Evolutionary conservation across 2,888 invertebrate genomes (phyloP).

Genomic region (Spatulosminthurus flaviceps): DNA sequence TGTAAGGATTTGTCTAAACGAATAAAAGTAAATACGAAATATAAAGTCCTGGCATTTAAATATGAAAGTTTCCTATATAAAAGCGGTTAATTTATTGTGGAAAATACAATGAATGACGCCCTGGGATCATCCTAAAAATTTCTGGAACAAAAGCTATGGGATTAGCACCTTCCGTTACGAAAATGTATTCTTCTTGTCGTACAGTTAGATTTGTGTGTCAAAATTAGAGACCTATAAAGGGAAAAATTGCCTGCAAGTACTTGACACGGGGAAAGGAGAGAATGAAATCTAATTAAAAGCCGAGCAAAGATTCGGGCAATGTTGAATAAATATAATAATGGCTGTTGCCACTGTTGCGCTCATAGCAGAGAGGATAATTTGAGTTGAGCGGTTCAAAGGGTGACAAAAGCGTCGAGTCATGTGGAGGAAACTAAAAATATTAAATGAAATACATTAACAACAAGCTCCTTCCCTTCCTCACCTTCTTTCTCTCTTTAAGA

Average conservation of each 20-base stretch:
- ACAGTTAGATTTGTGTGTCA: too few species aligned
- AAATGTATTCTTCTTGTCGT: too few species aligned
- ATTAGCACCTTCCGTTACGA: too few species aligned
- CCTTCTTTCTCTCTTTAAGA: neutral
- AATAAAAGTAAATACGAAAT: too few species aligned
- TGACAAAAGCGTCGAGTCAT: neutral
- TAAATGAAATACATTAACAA: conserved; percentile 1
- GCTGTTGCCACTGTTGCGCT: too few species aligned
- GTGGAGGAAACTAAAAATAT: neutral
- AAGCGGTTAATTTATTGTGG: too few species aligned
- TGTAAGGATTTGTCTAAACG: too few species aligned
- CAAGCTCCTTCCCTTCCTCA: neutral
- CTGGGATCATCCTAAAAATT: too few species aligned
- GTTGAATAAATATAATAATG: neutral
- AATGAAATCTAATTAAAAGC: neutral
- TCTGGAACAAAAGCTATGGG: too few species aligned
- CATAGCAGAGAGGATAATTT: conserved; percentile 6
- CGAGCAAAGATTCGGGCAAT: neutral
- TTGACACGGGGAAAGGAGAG: conserved; percentile 3
- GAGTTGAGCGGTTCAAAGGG: neutral
- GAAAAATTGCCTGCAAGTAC: neutral
- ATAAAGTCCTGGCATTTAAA: too few species aligned
- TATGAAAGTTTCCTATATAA: too few species aligned
- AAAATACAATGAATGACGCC: too few species aligned
- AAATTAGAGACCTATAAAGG: neutral